Percentiles rank a stretch among this genome's conserved stretches.
Evolutionary conservation across 2,113 vertebrate genomes (phyloP).

Genomic region (Passer domesticus): DNA sequence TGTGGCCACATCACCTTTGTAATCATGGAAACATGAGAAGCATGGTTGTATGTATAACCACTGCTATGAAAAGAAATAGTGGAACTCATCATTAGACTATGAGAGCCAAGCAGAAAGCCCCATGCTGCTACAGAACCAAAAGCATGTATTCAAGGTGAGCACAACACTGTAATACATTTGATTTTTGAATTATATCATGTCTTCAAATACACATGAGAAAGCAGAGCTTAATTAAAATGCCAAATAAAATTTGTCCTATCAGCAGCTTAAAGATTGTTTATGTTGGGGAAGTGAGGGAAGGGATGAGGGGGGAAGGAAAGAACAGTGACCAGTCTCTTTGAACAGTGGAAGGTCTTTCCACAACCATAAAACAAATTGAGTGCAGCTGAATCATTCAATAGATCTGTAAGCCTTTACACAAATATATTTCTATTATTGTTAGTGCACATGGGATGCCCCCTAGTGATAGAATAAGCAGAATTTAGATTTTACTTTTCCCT

Average conservation of each 20-base stretch:
- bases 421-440: background rate
- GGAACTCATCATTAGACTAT: background rate
- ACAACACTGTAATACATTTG: background rate
- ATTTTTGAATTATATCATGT: background rate
- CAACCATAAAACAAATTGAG: background rate
- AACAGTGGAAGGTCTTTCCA: background rate
- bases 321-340: background rate
- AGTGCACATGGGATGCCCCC: conserved; percentile 59
- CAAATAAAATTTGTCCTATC: background rate
- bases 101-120: background rate
- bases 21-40: background rate
- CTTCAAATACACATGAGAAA: background rate
- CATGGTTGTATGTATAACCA: background rate
- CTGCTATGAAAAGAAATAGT: background rate
- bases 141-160: background rate
- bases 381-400: background rate
- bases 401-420: background rate
- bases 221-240: background rate
- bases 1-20: background rate
- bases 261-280: background rate
- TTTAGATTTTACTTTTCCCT: background rate
- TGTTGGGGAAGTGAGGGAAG: background rate
- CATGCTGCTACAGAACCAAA: background rate
- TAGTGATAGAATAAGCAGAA: conserved; percentile 49
- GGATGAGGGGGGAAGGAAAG: background rate